Evolutionary conservation across 1,140 invertebrate species (phyloP).

Genomic region (Propsilocerus akamusi): DNA sequence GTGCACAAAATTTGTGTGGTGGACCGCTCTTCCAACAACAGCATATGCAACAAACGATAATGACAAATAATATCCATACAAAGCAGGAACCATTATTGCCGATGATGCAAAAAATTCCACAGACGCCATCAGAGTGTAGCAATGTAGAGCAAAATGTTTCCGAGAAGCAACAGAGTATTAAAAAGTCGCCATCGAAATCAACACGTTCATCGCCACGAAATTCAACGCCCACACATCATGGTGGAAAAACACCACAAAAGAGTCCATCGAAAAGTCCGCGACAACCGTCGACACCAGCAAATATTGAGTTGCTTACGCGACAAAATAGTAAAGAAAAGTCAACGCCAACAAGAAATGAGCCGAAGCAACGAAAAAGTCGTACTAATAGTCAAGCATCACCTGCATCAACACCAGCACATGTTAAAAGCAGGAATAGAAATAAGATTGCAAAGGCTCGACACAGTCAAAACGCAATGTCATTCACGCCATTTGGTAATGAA

Average conservation of each 20-base stretch:
- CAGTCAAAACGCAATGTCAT: background rate
- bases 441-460: background rate
- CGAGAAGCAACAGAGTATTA: slow-evolving; percentile 8
- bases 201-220: slow-evolving; percentile 23
- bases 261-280: slow-evolving; percentile 58
- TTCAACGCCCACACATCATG: slow-evolving; percentile 24
- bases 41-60: background rate
- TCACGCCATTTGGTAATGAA: background rate
- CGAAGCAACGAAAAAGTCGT: slow-evolving; percentile 9
- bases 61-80: background rate
- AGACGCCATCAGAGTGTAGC: slow-evolving; percentile 26
- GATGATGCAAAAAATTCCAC: slow-evolving; percentile 33
- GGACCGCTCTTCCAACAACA: background rate
- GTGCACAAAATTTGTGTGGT: background rate
- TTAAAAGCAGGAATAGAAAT: background rate
- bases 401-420: background rate
- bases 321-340: slow-evolving; percentile 12
- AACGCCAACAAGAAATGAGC: slow-evolving; percentile 13
- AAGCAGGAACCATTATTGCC: slow-evolving; percentile 15
- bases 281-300: slow-evolving; percentile 16
- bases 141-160: slow-evolving; percentile 12
- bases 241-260: slow-evolving; percentile 43
- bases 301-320: background rate
- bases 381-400: slow-evolving; percentile 5
- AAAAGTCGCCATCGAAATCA: slow-evolving; percentile 18